Percentiles rank a stretch among this genome's conserved stretches.
These are phyloP conservation scores for Uropsilus gracilis DNA, from an alignment of 2,113 vertebrate genomes.

Conservation along the genomic window DNA sequence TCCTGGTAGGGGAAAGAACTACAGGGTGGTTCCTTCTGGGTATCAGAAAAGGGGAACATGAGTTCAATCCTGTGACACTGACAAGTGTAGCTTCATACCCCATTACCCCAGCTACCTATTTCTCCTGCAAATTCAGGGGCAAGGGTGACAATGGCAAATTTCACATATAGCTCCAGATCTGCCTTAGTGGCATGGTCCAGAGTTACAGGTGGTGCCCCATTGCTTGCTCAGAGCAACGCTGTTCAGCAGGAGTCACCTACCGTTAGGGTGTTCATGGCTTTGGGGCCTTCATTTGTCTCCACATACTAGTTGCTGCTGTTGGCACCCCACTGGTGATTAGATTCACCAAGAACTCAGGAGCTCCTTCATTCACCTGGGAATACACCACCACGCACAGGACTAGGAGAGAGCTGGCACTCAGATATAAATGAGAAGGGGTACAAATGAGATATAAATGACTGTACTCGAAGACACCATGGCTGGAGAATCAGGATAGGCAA, in stretches of 20 bases:
- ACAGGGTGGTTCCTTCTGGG: not conserved
- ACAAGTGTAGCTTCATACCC: not conserved
- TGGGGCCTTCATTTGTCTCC: not conserved
- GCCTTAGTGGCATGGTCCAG: not conserved
- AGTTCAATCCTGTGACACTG: not conserved
- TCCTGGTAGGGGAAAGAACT: not conserved
- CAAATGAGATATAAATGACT: too few relatives aligned
- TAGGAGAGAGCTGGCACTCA: not conserved
- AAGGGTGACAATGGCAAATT: not conserved
- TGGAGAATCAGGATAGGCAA: not conserved
- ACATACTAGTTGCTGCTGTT: not conserved
- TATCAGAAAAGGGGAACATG: not conserved
- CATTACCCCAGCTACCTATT: not conserved
- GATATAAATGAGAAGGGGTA: not conserved
- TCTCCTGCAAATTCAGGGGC: not conserved
- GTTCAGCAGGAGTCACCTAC: not conserved
- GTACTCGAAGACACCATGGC: not conserved
- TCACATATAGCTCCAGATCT: not conserved
- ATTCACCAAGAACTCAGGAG: not conserved
- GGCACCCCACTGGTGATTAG: not conserved
- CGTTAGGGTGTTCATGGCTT: not conserved
- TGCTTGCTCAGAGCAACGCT: not conserved
- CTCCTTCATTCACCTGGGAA: not conserved
- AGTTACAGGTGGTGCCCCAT: not conserved
- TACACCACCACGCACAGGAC: not conserved